Conservation (phyloP, 2,888 invertebrate species). For the Schizotus pectinicornis region DNA sequence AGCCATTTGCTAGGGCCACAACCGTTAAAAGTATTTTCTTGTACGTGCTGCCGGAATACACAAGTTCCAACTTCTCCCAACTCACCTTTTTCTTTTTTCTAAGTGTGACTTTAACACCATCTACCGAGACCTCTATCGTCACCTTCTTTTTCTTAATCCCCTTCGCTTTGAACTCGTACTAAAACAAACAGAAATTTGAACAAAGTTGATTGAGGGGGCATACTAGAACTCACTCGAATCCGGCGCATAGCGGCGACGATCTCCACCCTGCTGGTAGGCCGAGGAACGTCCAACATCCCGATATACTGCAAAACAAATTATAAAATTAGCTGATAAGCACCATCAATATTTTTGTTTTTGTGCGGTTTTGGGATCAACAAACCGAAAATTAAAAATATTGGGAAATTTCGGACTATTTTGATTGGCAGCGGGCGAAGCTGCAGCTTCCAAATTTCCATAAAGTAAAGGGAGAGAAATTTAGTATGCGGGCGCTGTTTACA, state of each 20-base stretch:
- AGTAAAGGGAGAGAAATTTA: not conserved
- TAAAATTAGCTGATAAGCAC: not conserved
- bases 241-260: constrained; percentile 99
- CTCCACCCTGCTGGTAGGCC: constrained; percentile 95
- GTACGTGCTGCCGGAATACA: constrained; percentile 27
- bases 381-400: not conserved
- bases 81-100: constrained; percentile 79
- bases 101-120: constrained; percentile 90
- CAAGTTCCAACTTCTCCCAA: constrained; percentile 24
- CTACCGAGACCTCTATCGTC: constrained; percentile 91
- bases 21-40: constrained; percentile 39
- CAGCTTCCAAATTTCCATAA: not conserved
- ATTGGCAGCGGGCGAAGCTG: constrained; percentile 4
- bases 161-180: constrained; percentile 99
- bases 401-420: constrained; percentile 4
- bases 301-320: constrained; percentile 81
- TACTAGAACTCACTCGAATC: constrained; percentile 79
- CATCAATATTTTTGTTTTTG: not conserved
- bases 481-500: not conserved
- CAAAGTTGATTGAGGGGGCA: constrained; percentile 1
- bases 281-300: constrained; percentile 95
- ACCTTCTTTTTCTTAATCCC: constrained; percentile 98
- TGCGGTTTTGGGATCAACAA: not conserved
- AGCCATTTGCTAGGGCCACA: constrained; percentile 25
- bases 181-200: constrained; percentile 57